Conservation (phyloP, 2,888 invertebrate species). For the Dione juno region DNA sequence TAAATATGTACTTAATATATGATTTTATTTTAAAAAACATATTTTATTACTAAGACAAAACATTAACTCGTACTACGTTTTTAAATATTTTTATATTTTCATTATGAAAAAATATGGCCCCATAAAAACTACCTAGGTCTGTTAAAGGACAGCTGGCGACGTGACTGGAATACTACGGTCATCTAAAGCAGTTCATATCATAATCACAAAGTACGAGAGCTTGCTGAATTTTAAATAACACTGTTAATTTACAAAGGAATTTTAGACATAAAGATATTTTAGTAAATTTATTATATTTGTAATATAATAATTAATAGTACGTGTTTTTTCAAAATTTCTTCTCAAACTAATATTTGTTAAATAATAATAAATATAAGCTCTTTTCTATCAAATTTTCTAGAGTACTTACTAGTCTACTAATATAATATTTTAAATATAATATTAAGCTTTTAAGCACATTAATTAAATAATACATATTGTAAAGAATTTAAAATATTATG, state of each 20-base stretch:
- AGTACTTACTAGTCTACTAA: too few species aligned
- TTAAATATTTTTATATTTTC: not conserved
- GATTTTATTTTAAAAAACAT: not conserved
- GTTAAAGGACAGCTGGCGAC: slow-evolving; percentile 65
- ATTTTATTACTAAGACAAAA: not conserved
- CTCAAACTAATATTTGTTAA: too few species aligned
- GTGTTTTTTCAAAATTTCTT: not conserved
- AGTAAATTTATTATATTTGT: not conserved
- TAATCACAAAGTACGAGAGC: slow-evolving; percentile 63
- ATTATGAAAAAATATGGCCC: slow-evolving; percentile 3
- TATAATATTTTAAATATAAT: too few species aligned
- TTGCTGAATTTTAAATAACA: slow-evolving; percentile 68
- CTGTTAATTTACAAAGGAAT: slow-evolving; percentile 43
- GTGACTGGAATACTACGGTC: slow-evolving; percentile 68
- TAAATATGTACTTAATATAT: not conserved
- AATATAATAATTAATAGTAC: not conserved
- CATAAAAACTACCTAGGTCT: slow-evolving; percentile 60
- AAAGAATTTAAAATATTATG: too few species aligned
- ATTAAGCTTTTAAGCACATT: too few species aligned
- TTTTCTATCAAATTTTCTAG: too few species aligned
- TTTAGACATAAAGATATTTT: slow-evolving; percentile 29
- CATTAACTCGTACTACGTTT: not conserved
- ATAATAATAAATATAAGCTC: too few species aligned
- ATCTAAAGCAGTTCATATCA: slow-evolving; percentile 61
- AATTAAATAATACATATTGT: too few species aligned